Conservation (phyloP, 2,888 invertebrate genomes). For the Caenorhabditis plicata region DNA sequence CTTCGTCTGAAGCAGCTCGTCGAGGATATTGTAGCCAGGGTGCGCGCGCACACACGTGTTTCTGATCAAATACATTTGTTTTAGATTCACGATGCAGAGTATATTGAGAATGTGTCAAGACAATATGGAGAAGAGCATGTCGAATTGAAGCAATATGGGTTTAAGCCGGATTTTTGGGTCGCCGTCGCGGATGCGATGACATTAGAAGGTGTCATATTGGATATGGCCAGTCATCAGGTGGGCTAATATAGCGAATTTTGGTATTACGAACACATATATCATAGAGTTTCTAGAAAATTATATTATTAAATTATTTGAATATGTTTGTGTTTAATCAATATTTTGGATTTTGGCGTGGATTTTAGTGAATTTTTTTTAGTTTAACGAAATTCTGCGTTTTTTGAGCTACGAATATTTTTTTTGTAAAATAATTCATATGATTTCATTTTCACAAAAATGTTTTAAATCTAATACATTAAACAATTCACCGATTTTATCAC, state of each 20-base stretch:
- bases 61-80: conserved; percentile 2
- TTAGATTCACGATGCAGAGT: conserved; percentile 59
- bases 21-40: conserved; percentile 57
- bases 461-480: too few relatives aligned
- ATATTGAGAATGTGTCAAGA: conserved; percentile 46
- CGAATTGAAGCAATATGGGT: conserved; percentile 57
- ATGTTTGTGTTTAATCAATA: too few relatives aligned
- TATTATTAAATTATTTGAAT: too few relatives aligned
- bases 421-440: too few relatives aligned
- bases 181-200: conserved; percentile 64
- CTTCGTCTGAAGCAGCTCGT: conserved; percentile 53
- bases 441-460: too few relatives aligned
- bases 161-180: conserved; percentile 66
- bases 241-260: neutral
- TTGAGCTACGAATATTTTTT: too few relatives aligned
- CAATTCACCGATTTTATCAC: too few relatives aligned
- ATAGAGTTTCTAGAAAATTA: neutral
- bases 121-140: conserved; percentile 63
- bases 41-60: conserved; percentile 24
- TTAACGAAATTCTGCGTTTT: too few relatives aligned
- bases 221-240: conserved; percentile 61
- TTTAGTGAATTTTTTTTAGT: too few relatives aligned
- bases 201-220: conserved; percentile 62
- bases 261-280: neutral
- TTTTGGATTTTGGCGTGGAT: too few relatives aligned